These are phyloP conservation scores for Drosophila greeni DNA, from an alignment of 2,888 invertebrate species.

Conservation along the genomic window DNA sequence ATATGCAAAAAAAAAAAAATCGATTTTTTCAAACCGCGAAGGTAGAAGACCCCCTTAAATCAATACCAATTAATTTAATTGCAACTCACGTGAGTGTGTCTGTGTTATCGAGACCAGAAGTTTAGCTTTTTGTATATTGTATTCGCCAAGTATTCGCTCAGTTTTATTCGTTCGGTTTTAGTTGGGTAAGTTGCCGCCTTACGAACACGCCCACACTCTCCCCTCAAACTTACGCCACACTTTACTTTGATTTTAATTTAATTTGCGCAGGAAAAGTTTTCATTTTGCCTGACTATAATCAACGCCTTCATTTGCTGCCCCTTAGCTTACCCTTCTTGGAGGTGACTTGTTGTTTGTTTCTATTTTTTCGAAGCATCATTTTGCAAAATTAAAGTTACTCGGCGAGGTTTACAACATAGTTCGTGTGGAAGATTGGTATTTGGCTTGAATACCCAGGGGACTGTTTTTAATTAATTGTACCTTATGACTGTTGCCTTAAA, in stretches of 20 bases:
- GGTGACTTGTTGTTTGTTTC: conserved; percentile 8
- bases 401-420: not conserved
- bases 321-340: conserved; percentile 11
- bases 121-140: conserved; percentile 6
- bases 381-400: conserved; percentile 45
- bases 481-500: not conserved
- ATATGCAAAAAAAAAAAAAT: too few species aligned
- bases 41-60: too few species aligned
- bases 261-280: conserved; percentile 48
- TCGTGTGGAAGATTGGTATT: not conserved
- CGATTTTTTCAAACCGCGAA: too few species aligned
- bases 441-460: not conserved
- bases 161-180: too few species aligned
- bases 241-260: conserved; percentile 50
- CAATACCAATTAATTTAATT: too few species aligned
- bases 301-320: conserved; percentile 16
- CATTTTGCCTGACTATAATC: conserved; percentile 27
- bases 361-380: conserved; percentile 39
- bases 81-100: not conserved
- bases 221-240: conserved; percentile 9
- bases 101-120: not conserved
- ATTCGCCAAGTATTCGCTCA: too few species aligned
- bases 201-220: conserved; percentile 18
- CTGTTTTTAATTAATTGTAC: conserved; percentile 6
- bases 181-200: conserved; percentile 37